phyloP scores from a whole-genome alignment of 2,113 vertebrate species.

The Lophotis ruficrista region DNA sequence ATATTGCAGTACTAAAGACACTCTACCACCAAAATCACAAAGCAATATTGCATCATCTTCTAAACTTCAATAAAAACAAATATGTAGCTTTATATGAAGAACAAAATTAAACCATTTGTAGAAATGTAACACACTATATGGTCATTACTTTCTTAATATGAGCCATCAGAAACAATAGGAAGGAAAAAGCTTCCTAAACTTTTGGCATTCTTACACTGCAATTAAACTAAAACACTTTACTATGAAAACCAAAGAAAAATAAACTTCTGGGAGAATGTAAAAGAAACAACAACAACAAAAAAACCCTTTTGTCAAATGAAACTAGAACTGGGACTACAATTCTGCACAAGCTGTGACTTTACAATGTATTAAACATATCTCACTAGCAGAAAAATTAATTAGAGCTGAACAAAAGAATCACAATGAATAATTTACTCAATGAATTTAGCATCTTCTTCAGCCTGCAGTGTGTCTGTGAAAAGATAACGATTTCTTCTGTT shows the following conservation, averaged over 20 bases:
- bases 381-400: neutral
- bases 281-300: neutral
- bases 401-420: neutral
- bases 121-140: neutral
- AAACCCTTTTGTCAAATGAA: neutral
- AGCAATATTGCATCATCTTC: neutral
- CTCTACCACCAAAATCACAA: neutral
- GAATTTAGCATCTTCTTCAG: neutral
- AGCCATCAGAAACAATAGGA: neutral
- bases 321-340: neutral
- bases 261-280: neutral
- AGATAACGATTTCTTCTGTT: neutral
- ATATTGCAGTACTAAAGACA: neutral
- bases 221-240: neutral
- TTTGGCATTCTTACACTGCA: neutral
- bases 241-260: neutral
- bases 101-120: neutral
- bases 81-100: neutral
- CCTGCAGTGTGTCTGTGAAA: neutral
- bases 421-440: neutral
- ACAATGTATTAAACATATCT: neutral
- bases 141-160: neutral
- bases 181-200: neutral
- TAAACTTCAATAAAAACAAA: neutral
- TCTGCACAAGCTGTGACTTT: neutral